Evolutionary conservation across 2,888 invertebrate species (phyloP).

Genomic region (Ormyrus nitidulus): DNA sequence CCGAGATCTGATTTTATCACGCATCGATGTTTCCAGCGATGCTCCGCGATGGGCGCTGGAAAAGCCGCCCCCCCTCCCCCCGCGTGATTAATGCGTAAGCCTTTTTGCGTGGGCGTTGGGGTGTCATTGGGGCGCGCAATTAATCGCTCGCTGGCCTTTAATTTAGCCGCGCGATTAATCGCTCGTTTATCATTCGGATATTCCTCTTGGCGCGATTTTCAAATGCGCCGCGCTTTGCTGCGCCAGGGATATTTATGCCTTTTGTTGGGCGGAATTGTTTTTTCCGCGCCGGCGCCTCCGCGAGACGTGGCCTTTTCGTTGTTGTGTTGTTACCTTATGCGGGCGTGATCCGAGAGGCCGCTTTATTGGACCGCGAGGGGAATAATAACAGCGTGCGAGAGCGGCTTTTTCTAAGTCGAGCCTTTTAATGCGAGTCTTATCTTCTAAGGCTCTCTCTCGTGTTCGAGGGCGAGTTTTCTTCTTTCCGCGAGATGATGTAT

Average conservation of each 20-base stretch:
- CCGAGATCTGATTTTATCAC: no score
- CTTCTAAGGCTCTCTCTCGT: slow-evolving; percentile 1
- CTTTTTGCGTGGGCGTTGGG: slow-evolving; percentile 32
- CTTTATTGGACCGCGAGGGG: slow-evolving; percentile 6
- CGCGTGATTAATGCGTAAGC: slow-evolving; percentile 52
- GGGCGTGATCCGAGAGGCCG: slow-evolving; percentile 24
- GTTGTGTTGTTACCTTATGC: not conserved
- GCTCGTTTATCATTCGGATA: slow-evolving; percentile 49
- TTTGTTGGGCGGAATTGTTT: not conserved
- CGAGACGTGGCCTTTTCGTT: no score
- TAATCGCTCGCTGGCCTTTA: slow-evolving; percentile 52
- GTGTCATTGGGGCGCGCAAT: slow-evolving; percentile 39
- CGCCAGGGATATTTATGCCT: slow-evolving; percentile 19
- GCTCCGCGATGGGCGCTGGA: no score
- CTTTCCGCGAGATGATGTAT: slow-evolving; percentile 12
- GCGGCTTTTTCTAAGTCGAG: not conserved
- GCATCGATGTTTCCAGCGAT: no score
- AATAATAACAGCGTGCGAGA: slow-evolving; percentile 26
- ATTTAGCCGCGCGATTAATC: slow-evolving; percentile 54
- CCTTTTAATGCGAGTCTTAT: not conserved
- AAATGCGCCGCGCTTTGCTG: not conserved
- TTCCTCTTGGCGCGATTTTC: slow-evolving; percentile 19
- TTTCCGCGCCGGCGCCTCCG: no score
- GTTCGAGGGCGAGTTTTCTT: slow-evolving; percentile 5
- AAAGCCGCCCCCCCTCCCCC: no score